Evolutionary conservation across 2,113 vertebrate genomes (phyloP).

Genomic region (Ia io): DNA sequence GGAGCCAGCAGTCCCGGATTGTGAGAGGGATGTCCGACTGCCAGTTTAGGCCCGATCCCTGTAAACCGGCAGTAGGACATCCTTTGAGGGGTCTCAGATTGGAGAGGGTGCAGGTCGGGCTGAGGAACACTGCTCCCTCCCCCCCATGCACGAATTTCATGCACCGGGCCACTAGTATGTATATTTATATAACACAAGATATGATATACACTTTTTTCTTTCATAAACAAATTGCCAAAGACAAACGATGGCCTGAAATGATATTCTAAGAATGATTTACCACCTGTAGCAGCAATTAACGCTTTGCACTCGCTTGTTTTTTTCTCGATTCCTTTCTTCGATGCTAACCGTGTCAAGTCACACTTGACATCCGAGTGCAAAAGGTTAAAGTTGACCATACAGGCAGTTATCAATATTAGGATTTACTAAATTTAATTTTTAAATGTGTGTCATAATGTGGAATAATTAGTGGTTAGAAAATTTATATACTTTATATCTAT

Average conservation of each 20-base stretch:
- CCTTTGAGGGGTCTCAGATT: too few relatives aligned
- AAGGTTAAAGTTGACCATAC: not conserved
- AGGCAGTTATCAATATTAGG: not conserved
- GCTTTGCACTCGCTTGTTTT: too few relatives aligned
- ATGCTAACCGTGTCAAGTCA: too few relatives aligned
- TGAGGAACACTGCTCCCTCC: too few relatives aligned
- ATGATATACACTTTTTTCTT: not conserved
- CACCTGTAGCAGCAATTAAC: not conserved
- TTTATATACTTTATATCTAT: not conserved
- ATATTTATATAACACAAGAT: not conserved
- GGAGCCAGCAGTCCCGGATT: too few relatives aligned
- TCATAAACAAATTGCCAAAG: not conserved
- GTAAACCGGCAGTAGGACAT: too few relatives aligned
- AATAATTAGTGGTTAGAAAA: not conserved
- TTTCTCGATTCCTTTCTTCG: too few relatives aligned
- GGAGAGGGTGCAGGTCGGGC: too few relatives aligned
- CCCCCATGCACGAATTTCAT: too few relatives aligned
- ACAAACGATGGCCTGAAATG: not conserved
- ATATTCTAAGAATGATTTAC: not conserved
- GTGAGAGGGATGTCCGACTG: too few relatives aligned
- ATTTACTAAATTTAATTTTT: slow-evolving; percentile 14
- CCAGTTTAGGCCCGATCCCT: too few relatives aligned
- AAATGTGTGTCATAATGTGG: slow-evolving; percentile 1
- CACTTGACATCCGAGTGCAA: too few relatives aligned
- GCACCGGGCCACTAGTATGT: not conserved